Evolutionary conservation across 2,888 invertebrate species (phyloP).

Genomic region (Malachius bipustulatus): DNA sequence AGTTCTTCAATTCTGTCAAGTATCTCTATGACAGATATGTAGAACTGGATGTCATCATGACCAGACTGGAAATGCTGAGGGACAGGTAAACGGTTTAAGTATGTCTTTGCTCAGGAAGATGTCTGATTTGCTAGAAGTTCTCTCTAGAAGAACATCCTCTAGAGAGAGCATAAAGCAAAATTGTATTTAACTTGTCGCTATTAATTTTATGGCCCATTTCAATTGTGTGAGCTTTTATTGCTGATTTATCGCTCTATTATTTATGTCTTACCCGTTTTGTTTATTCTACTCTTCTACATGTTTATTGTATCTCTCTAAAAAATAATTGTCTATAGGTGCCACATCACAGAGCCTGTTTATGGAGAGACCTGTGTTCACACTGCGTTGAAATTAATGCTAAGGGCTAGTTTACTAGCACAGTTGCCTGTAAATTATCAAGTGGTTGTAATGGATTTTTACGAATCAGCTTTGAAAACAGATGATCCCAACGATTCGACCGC

Average conservation of each 20-base stretch:
- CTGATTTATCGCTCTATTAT: no score
- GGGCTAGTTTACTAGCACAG: slow-evolving; percentile 56
- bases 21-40: slow-evolving; percentile 47
- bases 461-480: slow-evolving; percentile 51
- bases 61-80: slow-evolving; percentile 44
- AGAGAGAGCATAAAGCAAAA: no score
- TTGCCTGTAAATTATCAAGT: slow-evolving; percentile 56
- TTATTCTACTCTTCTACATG: no score
- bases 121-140: no score
- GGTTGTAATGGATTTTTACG: slow-evolving; percentile 64
- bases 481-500: slow-evolving; percentile 22
- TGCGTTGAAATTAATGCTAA: slow-evolving; percentile 52
- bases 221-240: no score
- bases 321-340: no score
- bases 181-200: no score
- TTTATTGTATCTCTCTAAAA: no score
- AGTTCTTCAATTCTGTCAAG: slow-evolving; percentile 55
- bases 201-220: slow-evolving; percentile 1
- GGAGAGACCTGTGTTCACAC: slow-evolving; percentile 43
- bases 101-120: no score
- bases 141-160: no score
- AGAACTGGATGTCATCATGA: slow-evolving; percentile 43
- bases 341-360: slow-evolving; percentile 34
- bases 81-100: no score
- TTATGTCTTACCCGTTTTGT: no score